These are phyloP conservation scores for Chrosomus eos DNA, from an alignment of 2,797 vertebrate species.

Conservation along the genomic window DNA sequence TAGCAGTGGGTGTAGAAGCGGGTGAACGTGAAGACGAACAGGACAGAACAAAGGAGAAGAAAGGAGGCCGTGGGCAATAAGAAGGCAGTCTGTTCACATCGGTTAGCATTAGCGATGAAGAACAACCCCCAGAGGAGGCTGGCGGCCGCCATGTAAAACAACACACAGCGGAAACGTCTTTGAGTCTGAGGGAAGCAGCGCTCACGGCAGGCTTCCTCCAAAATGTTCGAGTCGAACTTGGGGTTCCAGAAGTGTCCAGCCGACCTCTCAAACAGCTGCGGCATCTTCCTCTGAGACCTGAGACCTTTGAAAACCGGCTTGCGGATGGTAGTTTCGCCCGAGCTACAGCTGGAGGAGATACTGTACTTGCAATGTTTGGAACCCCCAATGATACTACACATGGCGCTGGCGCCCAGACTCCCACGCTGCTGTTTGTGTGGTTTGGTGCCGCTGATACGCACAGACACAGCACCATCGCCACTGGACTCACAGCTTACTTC, in stretches of 20 bases:
- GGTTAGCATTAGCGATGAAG: constrained; percentile 82
- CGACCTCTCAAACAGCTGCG: constrained; percentile 92
- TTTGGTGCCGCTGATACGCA: constrained; percentile 83
- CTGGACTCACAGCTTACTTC: constrained; percentile 89
- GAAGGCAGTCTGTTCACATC: constrained; percentile 79
- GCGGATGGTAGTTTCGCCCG: constrained; percentile 85
- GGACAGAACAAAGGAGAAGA: constrained; percentile 81
- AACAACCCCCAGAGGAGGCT: constrained; percentile 89
- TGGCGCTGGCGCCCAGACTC: constrained; percentile 64
- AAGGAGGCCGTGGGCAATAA: constrained; percentile 86
- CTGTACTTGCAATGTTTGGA: constrained; percentile 89
- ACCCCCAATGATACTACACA: constrained; percentile 68
- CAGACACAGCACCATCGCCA: constrained; percentile 85
- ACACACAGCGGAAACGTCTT: constrained; percentile 90
- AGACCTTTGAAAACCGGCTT: constrained; percentile 69
- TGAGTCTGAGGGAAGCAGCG: constrained; percentile 94
- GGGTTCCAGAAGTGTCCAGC: constrained; percentile 95
- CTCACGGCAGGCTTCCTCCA: constrained; percentile 94
- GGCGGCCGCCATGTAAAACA: constrained; percentile 88
- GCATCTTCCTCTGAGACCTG: constrained; percentile 78
- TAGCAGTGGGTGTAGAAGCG: constrained; percentile 84
- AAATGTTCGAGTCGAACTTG: constrained; percentile 91
- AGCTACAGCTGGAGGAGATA: constrained; percentile 94
- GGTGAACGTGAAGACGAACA: constrained; percentile 91
- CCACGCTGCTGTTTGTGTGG: constrained; percentile 56